These are phyloP conservation scores for Lagenorhynchus albirostris DNA, from an alignment of 2,113 vertebrate species.

Conservation along the genomic window DNA sequence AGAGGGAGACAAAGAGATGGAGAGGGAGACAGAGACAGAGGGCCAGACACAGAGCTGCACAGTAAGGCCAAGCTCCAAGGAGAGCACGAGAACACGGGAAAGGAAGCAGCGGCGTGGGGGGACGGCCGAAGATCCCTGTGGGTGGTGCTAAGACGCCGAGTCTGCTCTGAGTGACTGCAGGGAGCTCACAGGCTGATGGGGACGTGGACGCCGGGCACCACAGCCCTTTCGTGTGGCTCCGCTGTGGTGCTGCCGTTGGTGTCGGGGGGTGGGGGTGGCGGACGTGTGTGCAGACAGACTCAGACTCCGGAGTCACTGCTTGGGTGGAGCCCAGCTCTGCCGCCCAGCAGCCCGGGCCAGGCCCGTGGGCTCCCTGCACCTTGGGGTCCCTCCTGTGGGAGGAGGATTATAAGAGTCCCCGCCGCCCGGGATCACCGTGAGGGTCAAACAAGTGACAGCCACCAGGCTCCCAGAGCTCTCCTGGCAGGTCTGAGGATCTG, in stretches of 20 bases:
- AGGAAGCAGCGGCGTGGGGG: accelerated
- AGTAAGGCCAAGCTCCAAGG: accelerated
- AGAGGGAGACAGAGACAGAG: not conserved
- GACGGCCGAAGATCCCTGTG: not conserved
- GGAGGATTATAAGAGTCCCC: not conserved
- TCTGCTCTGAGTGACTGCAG: not conserved
- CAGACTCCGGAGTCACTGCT: not conserved
- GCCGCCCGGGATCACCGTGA: accelerated
- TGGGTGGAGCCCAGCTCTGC: not conserved
- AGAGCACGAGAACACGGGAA: not conserved
- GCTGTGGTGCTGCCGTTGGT: accelerated
- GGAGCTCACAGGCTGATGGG: accelerated
- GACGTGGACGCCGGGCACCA: accelerated
- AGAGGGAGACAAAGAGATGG: accelerated
- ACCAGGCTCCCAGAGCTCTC: not conserved
- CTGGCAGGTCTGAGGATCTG: not conserved
- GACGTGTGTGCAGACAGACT: not conserved
- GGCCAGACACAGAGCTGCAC: too few relatives aligned
- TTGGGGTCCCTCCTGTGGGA: not conserved
- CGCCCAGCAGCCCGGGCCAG: not conserved
- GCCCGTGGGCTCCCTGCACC: not conserved
- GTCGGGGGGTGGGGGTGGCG: not conserved
- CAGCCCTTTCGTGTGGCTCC: not conserved
- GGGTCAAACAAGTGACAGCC: not conserved
- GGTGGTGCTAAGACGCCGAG: accelerated